Evolutionary conservation across 2,113 vertebrate species (phyloP).

Genomic region (Monarcha castaneiventris): DNA sequence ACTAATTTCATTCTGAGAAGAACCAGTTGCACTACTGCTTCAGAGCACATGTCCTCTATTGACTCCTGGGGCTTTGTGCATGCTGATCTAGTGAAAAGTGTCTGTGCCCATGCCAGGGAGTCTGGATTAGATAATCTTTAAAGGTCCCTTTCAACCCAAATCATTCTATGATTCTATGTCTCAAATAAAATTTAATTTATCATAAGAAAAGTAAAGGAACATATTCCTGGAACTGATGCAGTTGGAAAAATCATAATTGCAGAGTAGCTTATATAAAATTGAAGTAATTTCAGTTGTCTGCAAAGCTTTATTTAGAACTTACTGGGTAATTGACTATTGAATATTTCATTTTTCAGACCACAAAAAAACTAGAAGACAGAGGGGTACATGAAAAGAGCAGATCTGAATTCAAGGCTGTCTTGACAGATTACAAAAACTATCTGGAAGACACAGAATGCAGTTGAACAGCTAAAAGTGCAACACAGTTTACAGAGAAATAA

Average conservation of each 20-base stretch:
- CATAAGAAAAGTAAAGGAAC: neutral
- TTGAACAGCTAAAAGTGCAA: neutral
- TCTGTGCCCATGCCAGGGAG: accelerated
- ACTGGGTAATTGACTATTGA: neutral
- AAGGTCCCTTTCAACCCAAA: neutral
- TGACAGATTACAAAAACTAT: neutral
- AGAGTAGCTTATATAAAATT: neutral
- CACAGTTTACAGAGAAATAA: neutral
- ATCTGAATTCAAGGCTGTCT: neutral
- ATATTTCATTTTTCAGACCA: neutral
- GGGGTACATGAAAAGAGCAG: neutral
- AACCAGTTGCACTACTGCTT: neutral
- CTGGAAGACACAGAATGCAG: neutral
- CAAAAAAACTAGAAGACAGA: neutral
- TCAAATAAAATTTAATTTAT: neutral
- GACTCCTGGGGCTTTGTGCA: neutral
- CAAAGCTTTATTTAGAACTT: neutral
- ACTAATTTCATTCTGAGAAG: neutral
- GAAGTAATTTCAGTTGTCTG: neutral
- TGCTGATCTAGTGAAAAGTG: neutral
- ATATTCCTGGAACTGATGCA: neutral
- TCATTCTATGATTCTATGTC: neutral
- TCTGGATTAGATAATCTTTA: neutral
- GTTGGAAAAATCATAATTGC: neutral
- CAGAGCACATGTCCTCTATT: neutral